Percentiles rank a stretch among this genome's conserved stretches.
Evolutionary conservation across 1,140 invertebrate species (phyloP).

Genomic region (Pseudomyrmex flavicornis): DNA sequence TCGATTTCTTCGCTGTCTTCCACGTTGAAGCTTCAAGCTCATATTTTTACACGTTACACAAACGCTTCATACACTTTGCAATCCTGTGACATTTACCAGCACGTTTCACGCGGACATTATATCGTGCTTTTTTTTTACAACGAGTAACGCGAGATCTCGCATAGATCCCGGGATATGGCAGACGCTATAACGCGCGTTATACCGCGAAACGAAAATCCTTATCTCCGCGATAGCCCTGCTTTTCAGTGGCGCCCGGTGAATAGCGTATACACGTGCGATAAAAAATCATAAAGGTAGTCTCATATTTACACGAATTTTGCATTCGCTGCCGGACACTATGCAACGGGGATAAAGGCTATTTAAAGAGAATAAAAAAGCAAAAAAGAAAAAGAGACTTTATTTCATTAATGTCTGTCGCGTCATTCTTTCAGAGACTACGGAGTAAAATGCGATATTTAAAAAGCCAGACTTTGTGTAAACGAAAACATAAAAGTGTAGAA

Average conservation of each 20-base stretch:
- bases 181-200: slow-evolving; percentile 27
- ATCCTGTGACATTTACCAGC: not conserved
- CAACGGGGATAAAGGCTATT: not conserved
- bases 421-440: not conserved
- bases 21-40: not conserved
- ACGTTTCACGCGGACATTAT: slow-evolving; percentile 1
- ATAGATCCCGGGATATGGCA: slow-evolving; percentile 14
- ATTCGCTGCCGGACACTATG: slow-evolving; percentile 8
- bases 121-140: slow-evolving; percentile 18
- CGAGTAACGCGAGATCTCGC: slow-evolving; percentile 29
- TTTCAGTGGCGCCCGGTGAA: slow-evolving; percentile 37
- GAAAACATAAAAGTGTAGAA: not conserved
- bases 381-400: slow-evolving; percentile 42
- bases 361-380: slow-evolving; percentile 44
- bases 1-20: not conserved
- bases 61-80: not conserved
- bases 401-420: slow-evolving; percentile 49
- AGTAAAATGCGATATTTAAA: slow-evolving; percentile 36
- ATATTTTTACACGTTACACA: slow-evolving; percentile 14
- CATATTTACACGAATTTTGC: slow-evolving; percentile 46
- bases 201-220: slow-evolving; percentile 34
- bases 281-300: slow-evolving; percentile 36
- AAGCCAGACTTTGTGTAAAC: not conserved
- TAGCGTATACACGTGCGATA: slow-evolving; percentile 3
- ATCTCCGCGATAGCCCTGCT: slow-evolving; percentile 37